Percentiles rank a stretch among this genome's conserved stretches.
Conservation (phyloP, 2,797 vertebrate genomes). For the Borostomias antarcticus region DNA sequence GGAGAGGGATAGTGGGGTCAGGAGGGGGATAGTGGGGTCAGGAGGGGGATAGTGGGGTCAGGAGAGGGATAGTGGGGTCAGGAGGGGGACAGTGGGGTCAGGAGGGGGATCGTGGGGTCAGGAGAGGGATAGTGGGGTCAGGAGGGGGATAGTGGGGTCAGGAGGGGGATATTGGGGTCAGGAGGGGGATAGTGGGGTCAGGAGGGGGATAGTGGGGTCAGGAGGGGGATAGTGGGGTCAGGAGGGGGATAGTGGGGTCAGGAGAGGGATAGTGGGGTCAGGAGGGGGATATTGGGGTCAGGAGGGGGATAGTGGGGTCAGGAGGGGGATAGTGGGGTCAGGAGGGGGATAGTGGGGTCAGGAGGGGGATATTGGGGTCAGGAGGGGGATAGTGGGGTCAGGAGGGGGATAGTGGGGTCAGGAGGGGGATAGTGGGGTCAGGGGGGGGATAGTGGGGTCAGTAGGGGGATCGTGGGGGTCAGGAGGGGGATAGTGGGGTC, state of each 20-base stretch:
- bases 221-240: conserved; percentile 13
- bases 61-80: no score
- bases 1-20: conserved; percentile 17
- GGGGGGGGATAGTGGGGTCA: conserved; percentile 17
- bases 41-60: conserved; percentile 17
- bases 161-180: no score
- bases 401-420: no score
- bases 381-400: conserved; percentile 17
- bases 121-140: conserved; percentile 13
- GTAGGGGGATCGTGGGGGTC: no score
- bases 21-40: no score
- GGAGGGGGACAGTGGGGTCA: conserved; percentile 18
- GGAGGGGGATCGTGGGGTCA: no score
- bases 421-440: conserved; percentile 13
- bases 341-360: conserved; percentile 17
- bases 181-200: conserved; percentile 17
- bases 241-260: conserved; percentile 13
- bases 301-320: conserved; percentile 17
- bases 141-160: conserved; percentile 17
- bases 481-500: conserved; percentile 13
- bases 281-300: no score
- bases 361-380: no score
- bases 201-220: no score
- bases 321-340: no score
- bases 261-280: conserved; percentile 17